Evolutionary conservation across 2,113 vertebrate genomes (phyloP), one percentile per base, ranked within the genome.

Genomic region (Sylvietta virens): DNA sequence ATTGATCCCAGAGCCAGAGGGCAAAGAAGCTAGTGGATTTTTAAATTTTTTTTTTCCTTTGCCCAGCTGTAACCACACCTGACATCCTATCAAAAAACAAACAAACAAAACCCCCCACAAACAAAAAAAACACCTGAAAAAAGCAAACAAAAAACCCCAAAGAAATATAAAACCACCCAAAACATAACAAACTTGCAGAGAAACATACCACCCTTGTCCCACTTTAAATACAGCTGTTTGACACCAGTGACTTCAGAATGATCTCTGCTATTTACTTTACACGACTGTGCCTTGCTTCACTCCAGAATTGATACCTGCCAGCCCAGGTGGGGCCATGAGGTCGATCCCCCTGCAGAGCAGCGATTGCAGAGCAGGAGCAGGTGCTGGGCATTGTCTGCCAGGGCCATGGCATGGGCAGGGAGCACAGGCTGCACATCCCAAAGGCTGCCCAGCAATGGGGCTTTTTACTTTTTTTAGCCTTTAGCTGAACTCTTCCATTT

Each of bases 351-450:
- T 39, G 35, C 12, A 30, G 51, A 67, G 40, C 56, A 54, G 2
- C 0, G 1, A 15, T 37, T 70, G 69, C 5, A 8, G 57, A 3
- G 6, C 48, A 35, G 86, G 77, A 50, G 3, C 31, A 72, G 77
- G 24, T 1, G 0, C 26, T 0, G 7, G 54, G n/a, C 19, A 14
- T 4, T 35, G 6, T 10, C 42, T 21, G 4, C 1, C 22, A 16
- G 60, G 48, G 61, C 56, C 10, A 0, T 18, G 11, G 0, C 1
- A 2, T 24, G 6, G 2, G 42, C 54, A 48, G 26, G 24, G 31
- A 73, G 8, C 50, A 6, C 23, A 3, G 35, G 26, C 39, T 17
- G 39, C 64, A 33, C 23, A 0, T 31, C n/a, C 65, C 67, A 33
- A 42, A 45, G 12, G 14, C 27, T 33, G 40, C 18, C 35, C 28